Percentiles rank a stretch among this genome's conserved stretches.
Evolutionary conservation across 2,113 vertebrate genomes (phyloP).

Genomic region (Phycodurus eques): DNA sequence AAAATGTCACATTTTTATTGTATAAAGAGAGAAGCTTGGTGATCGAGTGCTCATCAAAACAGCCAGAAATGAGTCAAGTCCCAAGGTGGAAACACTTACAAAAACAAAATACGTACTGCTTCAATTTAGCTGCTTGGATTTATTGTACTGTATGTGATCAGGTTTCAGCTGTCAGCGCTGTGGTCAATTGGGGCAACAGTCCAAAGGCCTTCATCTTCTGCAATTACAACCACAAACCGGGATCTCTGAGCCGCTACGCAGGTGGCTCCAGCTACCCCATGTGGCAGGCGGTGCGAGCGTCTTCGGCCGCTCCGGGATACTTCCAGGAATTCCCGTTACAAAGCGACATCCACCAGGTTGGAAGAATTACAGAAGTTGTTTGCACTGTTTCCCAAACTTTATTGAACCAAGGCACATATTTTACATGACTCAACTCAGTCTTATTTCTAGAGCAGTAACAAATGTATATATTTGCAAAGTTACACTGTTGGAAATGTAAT

Average conservation of each 20-base stretch:
- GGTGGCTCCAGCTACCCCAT: conserved; percentile 65
- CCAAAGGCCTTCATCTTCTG: conserved; percentile 75
- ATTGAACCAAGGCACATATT: neutral
- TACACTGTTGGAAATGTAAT: too few species aligned
- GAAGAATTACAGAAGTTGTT: neutral
- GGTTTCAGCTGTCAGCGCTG: conserved; percentile 75
- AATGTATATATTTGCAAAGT: too few species aligned
- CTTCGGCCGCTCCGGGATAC: conserved; percentile 75
- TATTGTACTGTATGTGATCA: conserved; percentile 19
- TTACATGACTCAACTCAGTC: too few species aligned
- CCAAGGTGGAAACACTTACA: conserved; percentile 58
- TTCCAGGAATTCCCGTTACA: conserved; percentile 71
- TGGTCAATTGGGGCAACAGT: conserved; percentile 74
- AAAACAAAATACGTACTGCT: neutral
- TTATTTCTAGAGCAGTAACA: too few species aligned
- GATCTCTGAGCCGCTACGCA: conserved; percentile 66
- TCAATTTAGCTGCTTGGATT: neutral
- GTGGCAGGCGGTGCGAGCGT: conserved; percentile 76
- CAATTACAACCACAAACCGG: conserved; percentile 74
- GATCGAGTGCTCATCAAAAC: conserved; percentile 66
- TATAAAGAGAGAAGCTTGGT: conserved; percentile 67
- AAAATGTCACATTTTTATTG: conserved; percentile 15
- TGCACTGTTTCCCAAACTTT: neutral
- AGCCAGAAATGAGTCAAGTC: conserved; percentile 60
- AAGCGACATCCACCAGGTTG: conserved; percentile 75